A percentile compares a stretch with the other conserved stretches of the same genome.
phyloP scores from a whole-genome alignment of 2,888 invertebrate genomes.

The Yponomeuta cagnagella region DNA sequence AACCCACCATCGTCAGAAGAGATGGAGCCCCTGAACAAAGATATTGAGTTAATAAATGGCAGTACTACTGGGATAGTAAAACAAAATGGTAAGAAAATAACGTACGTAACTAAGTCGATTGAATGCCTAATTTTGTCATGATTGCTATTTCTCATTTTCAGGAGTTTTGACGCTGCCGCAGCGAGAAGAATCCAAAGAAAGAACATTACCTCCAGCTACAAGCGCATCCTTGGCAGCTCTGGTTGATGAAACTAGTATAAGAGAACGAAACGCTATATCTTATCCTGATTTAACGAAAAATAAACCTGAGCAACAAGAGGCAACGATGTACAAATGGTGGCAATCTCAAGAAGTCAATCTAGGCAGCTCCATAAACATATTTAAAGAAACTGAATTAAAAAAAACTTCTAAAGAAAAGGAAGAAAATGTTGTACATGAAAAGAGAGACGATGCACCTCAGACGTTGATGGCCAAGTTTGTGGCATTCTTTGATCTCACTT shows the following conservation, averaged over 20 bases:
- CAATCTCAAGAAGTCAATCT: constrained; percentile 75
- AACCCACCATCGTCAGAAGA: constrained; percentile 46
- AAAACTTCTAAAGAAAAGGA: constrained; percentile 20
- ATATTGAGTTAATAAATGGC: constrained; percentile 47
- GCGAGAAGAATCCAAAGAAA: constrained; percentile 36
- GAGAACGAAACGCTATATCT: constrained; percentile 57
- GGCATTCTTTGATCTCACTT: constrained; percentile 78
- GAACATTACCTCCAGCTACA: constrained; percentile 37
- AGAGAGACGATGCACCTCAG: constrained; percentile 35
- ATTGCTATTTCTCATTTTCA: constrained; percentile 29
- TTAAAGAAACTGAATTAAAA: constrained; percentile 41
- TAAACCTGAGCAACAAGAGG: constrained; percentile 37
- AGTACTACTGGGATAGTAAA: constrained; percentile 42
- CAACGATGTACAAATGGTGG: constrained; percentile 71
- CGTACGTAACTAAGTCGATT: background rate
- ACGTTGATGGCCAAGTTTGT: constrained; percentile 49
- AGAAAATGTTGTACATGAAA: constrained; percentile 36
- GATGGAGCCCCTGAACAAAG: constrained; percentile 49
- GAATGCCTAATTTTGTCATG: background rate
- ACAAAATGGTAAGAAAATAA: constrained; percentile 36
- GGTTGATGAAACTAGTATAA: constrained; percentile 38
- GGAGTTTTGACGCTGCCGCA: constrained; percentile 38
- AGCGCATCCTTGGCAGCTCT: constrained; percentile 61
- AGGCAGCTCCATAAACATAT: constrained; percentile 77
- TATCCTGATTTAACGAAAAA: constrained; percentile 58